A percentile compares a stretch with the other conserved stretches of the same genome.
These are phyloP conservation scores for Sylvietta virens DNA, from an alignment of 2,113 vertebrate genomes.

Conservation along the genomic window DNA sequence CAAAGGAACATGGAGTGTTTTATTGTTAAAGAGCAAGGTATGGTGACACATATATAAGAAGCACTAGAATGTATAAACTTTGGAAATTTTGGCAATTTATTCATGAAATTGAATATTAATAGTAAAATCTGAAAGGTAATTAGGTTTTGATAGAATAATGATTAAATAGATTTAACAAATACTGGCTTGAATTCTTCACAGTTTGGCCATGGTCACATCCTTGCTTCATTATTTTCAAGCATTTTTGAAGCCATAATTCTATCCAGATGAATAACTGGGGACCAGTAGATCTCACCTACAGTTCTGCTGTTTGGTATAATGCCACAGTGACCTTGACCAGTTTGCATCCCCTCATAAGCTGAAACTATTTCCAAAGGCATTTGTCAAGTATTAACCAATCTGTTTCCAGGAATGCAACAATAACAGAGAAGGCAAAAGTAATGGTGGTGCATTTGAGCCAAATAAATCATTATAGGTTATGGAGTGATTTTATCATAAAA, in stretches of 20 bases:
- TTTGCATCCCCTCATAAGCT: neutral
- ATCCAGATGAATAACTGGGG: neutral
- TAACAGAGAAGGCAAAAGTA: neutral
- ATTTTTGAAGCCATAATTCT: neutral
- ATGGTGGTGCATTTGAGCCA: neutral
- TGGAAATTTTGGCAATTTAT: neutral
- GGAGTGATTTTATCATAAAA: neutral
- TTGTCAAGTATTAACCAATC: neutral
- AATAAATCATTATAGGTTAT: neutral
- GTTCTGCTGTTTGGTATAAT: neutral
- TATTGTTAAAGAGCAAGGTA: neutral
- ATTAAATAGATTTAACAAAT: neutral
- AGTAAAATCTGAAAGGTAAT: neutral
- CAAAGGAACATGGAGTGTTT: neutral
- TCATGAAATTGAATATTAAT: neutral
- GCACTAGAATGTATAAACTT: neutral
- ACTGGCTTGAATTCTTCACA: neutral
- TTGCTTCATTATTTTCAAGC: neutral
- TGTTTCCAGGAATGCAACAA: neutral
- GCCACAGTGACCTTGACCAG: neutral
- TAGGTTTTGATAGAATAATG: neutral
- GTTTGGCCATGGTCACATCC: neutral
- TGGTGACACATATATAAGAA: neutral
- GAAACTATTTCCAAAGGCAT: neutral
- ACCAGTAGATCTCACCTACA: neutral